Evolutionary conservation across 2,113 vertebrate genomes (phyloP), one percentile per base, ranked within the genome.

Genomic region (Syngnathus floridae): DNA sequence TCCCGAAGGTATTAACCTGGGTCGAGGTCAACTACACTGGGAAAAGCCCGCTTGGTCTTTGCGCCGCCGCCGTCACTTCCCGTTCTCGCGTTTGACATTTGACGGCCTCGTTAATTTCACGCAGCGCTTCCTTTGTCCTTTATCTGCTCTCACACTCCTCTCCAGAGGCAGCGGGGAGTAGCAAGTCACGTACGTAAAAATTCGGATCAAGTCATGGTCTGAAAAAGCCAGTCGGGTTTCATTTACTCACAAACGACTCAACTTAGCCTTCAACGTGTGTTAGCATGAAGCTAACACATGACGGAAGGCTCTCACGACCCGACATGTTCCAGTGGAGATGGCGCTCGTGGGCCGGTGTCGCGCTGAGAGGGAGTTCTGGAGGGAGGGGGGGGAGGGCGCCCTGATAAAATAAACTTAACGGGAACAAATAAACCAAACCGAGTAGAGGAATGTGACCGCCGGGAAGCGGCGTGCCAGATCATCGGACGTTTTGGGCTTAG

Each of bases 341-440:
- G 68, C 49, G 62, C 67, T 72, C 58, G 41, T 59, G 69, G 65
- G 74, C 58, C 58, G 12, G 54, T 69, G 75, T 66, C 43, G 37
- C 5, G 46, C 41, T 62, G 62, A 65, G 69, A 74, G 36, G 51
- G 55, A 46, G 26, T 37, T 26, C 45, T 38, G 57, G 36, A 58
- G 65, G 69, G 35, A 62, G 43, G 57, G 22, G 11, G 14, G 52
- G 43, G 62, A 26, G 43, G 41, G 43, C 57, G 66, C 38, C 73
- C 45, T 67, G 69, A 80, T 80, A 76, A 81, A 89, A 78, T 81
- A 88, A 85, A 83, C 73, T 80, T 67, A 17, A 73, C 72, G 77
- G 66, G 77, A 84, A 88, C 68, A 85, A 81, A 78, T 76, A 84
- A 82, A 74, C 66, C 64, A 71, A 81, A 31, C 64, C 73, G 74